phyloP scores from a whole-genome alignment of 2,888 invertebrate species.

The Amaurobius ferox region DNA sequence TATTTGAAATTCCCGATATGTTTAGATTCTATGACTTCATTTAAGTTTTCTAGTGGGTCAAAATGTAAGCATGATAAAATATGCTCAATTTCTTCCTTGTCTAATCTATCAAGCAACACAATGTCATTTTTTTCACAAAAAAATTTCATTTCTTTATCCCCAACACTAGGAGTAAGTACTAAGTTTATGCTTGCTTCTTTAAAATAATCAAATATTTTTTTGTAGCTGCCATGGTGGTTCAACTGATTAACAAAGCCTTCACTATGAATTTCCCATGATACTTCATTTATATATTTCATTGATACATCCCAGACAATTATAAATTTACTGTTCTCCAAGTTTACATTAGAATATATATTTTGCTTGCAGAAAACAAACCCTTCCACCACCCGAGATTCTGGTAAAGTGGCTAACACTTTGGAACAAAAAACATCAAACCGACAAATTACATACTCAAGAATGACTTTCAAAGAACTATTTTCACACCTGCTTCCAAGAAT shows the following conservation, averaged over 20 bases:
- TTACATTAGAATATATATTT: too few species aligned
- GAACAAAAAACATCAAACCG: constrained; percentile 34
- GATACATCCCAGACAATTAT: constrained; percentile 18
- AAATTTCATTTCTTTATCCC: neutral
- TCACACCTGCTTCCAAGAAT: too few species aligned
- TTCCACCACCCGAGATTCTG: constrained; percentile 6
- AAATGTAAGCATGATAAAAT: constrained; percentile 4
- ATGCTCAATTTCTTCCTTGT: constrained; percentile 19
- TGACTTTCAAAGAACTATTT: neutral
- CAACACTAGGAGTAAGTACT: constrained; percentile 18
- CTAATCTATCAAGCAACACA: neutral
- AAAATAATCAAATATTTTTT: neutral
- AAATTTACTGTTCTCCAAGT: neutral
- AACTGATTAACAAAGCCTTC: neutral
- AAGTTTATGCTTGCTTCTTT: neutral
- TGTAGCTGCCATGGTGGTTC: neutral
- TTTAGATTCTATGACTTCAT: neutral
- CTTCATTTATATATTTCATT: neutral
- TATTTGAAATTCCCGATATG: constrained; percentile 10
- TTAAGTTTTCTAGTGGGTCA: constrained; percentile 8
- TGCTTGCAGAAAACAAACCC: constrained; percentile 19
- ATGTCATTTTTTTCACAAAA: constrained; percentile 1
- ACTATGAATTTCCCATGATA: neutral
- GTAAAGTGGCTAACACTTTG: constrained; percentile 6
- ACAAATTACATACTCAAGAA: constrained; percentile 12